Evolutionary conservation across 2,113 vertebrate species (phyloP).

Genomic region (Sapayoa aenigma): DNA sequence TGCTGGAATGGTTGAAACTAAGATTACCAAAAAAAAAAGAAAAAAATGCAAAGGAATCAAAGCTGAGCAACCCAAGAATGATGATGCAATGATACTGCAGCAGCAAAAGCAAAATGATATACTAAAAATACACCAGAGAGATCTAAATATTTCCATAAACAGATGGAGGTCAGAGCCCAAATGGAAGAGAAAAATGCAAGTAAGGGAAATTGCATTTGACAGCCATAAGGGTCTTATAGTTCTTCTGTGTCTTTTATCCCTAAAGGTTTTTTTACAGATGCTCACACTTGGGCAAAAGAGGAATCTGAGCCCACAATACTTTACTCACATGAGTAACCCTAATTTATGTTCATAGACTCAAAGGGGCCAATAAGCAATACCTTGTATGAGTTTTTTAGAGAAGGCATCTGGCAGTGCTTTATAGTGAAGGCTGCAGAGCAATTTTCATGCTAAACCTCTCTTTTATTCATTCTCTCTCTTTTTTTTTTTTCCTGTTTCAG

Average conservation of each 20-base stretch:
- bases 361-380: slow-evolving; percentile 12
- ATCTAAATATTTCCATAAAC: slow-evolving; percentile 74
- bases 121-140: slow-evolving; percentile 75
- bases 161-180: slow-evolving; percentile 70
- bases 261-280: slow-evolving; percentile 59
- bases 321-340: slow-evolving; percentile 15
- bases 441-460: slow-evolving; percentile 19
- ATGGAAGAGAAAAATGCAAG: slow-evolving; percentile 64
- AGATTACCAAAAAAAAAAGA: not conserved
- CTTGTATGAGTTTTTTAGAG: slow-evolving; percentile 35
- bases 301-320: slow-evolving; percentile 15
- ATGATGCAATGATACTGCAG: slow-evolving; percentile 67
- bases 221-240: slow-evolving; percentile 72
- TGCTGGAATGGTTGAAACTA: slow-evolving; percentile 43
- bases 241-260: slow-evolving; percentile 72
- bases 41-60: not conserved
- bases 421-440: slow-evolving; percentile 13
- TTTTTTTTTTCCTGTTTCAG: not conserved
- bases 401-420: slow-evolving; percentile 53
- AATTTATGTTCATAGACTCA: slow-evolving; percentile 6
- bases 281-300: slow-evolving; percentile 26
- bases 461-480: slow-evolving; percentile 35
- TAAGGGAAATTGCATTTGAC: slow-evolving; percentile 77
- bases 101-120: slow-evolving; percentile 61
- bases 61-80: slow-evolving; percentile 50